A percentile compares a stretch with the other conserved stretches of the same genome.
phyloP scores from a whole-genome alignment of 2,797 vertebrate genomes.

The Acropternis orthonyx region DNA sequence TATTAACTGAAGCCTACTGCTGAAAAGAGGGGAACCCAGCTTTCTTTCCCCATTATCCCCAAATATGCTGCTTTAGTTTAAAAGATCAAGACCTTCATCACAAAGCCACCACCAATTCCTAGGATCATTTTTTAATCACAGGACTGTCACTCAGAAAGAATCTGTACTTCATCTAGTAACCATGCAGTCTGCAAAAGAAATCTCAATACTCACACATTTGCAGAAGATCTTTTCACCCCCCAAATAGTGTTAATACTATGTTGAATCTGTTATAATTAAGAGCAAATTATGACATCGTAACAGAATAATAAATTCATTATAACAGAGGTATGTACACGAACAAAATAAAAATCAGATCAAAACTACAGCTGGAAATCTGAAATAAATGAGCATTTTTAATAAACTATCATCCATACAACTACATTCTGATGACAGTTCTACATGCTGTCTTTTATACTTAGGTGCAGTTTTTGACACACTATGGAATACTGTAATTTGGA shows the following conservation, averaged over 20 bases:
- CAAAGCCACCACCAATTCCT: slow-evolving; percentile 7
- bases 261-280: neutral
- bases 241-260: neutral
- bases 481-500: neutral
- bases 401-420: neutral
- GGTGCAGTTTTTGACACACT: neutral
- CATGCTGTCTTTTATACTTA: neutral
- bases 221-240: neutral
- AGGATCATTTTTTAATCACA: slow-evolving; percentile 34
- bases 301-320: neutral
- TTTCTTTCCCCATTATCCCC: neutral
- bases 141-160: neutral
- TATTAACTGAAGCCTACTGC: slow-evolving; percentile 15
- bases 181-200: neutral
- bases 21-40: neutral
- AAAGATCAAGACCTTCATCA: slow-evolving; percentile 12
- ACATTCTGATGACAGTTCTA: neutral
- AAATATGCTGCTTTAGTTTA: neutral
- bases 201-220: neutral
- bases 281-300: neutral
- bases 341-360: neutral
- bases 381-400: neutral
- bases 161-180: neutral
- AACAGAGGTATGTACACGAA: neutral
- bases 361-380: neutral